Evolutionary conservation across 2,113 vertebrate species (phyloP), one percentile per base, ranked within the genome.

Genomic region (Phyllostomus hastatus): DNA sequence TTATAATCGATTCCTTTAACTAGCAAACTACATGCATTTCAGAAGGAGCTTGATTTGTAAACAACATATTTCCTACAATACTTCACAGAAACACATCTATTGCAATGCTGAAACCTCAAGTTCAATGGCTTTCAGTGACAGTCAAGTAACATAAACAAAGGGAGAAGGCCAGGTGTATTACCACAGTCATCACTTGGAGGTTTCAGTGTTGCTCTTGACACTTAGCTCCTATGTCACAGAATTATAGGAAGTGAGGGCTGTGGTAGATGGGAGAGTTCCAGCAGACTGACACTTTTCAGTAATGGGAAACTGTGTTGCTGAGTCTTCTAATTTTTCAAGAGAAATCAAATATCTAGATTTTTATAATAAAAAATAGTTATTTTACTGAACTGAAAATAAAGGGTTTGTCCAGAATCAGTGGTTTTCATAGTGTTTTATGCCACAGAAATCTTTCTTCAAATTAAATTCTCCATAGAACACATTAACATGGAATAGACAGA

Each of bases 11-110:
- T 92, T 69, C 75, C 57, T 95, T 79, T 75, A 38, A 91, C 41
- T 54, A 86, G 43, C 19, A 94, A 78, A 84, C 12, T 59, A 41
- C 19, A 73, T n/a, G n/a, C 7, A 66, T 57, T 66, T 91, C 41
- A 86, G 43, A 54, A 81, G 26, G 17, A 90, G 73, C 89, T 81
- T 75, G 35, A 81, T 87, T 90, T 88, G 28, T 88, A 82, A 93
- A 67, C 41, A 95, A 54, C 19, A 69, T 24, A 54, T 88, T 57
- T 43, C 35, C 61, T 52, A 80, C 16, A 19, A 12, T 61, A 80
- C 7, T 67, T 94, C 35, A 81, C 8, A 70, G 66, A 80, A 75
- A 38, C n/a, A 69, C 66, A 89, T 22, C 50, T 70, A 7, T 57
- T 95, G 33, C 46, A 78, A 78, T 52, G n/a, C 20, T 66, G 28